phyloP scores from a whole-genome alignment of 2,797 vertebrate genomes.

The Podarcis lilfordi region DNA sequence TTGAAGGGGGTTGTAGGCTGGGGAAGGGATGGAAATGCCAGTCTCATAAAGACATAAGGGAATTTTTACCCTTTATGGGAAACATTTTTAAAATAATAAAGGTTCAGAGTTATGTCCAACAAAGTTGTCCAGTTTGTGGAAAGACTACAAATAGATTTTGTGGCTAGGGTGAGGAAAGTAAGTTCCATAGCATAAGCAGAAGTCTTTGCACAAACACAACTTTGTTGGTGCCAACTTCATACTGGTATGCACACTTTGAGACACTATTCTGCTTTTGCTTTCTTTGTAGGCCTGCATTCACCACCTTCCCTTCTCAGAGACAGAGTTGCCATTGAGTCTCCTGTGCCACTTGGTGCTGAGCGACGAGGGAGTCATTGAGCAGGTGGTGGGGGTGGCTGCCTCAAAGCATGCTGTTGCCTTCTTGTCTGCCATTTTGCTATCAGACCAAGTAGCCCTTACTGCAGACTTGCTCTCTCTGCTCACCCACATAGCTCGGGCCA shows the following conservation, averaged over 20 bases:
- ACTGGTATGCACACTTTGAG: no score
- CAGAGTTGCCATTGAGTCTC: constrained; percentile 87
- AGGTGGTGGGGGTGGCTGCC: constrained; percentile 68
- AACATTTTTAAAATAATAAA: neutral
- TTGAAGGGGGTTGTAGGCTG: neutral
- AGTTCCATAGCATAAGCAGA: no score
- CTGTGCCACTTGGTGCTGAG: constrained; percentile 85
- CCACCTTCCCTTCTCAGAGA: constrained; percentile 72
- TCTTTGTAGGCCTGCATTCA: constrained; percentile 83
- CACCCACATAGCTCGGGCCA: constrained; percentile 77
- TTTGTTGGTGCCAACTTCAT: no score
- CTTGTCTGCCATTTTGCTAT: constrained; percentile 68
- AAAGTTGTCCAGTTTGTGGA: no score
- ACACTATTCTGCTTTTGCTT: constrained; percentile 24
- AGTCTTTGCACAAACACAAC: no score
- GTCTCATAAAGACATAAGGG: neutral
- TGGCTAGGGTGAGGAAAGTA: no score
- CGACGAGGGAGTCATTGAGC: constrained; percentile 71
- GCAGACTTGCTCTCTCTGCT: constrained; percentile 86
- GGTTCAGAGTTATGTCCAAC: neutral
- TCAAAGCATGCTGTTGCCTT: constrained; percentile 64
- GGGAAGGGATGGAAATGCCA: neutral
- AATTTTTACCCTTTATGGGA: neutral
- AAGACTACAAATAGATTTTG: no score
- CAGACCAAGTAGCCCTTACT: constrained; percentile 74